Percentiles rank a stretch among this genome's conserved stretches.
phyloP scores from a whole-genome alignment of 2,888 invertebrate genomes.

The Tuta absoluta region DNA sequence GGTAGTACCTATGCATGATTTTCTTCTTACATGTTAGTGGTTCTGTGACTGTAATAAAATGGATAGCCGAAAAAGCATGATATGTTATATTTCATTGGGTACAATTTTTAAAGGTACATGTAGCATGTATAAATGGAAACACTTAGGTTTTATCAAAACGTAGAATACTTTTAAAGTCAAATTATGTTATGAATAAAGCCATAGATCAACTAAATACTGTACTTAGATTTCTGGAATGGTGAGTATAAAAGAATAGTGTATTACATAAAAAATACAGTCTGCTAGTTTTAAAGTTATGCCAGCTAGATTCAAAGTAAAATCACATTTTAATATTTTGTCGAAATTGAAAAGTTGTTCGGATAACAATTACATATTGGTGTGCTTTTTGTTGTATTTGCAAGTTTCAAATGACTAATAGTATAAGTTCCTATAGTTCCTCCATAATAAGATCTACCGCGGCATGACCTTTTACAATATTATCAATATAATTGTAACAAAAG shows the following conservation, averaged over 20 bases:
- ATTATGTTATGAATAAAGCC: too few species aligned
- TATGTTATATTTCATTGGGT: background rate
- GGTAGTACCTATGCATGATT: conserved; percentile 11
- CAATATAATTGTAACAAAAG: too few species aligned
- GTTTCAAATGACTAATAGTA: conserved; percentile 45
- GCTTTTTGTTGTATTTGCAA: conserved; percentile 34
- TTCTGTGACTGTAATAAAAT: background rate
- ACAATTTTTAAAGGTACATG: background rate
- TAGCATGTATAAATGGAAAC: conserved; percentile 19
- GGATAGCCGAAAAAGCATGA: conserved; percentile 5
- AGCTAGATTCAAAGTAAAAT: background rate
- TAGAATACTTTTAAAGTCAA: too few species aligned
- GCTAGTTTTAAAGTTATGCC: too few species aligned
- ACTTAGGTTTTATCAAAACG: too few species aligned
- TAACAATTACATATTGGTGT: conserved; percentile 25
- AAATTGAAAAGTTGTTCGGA: conserved; percentile 17
- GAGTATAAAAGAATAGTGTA: background rate
- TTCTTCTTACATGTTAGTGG: conserved; percentile 15
- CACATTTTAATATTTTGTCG: background rate
- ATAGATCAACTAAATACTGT: background rate
- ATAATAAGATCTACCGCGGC: too few species aligned
- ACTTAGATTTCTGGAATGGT: background rate
- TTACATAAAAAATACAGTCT: too few species aligned
- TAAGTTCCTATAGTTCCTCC: background rate
- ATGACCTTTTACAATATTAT: too few species aligned